Evolutionary conservation across 2,888 invertebrate species (phyloP).

Genomic region (Halictus quadricinctus): DNA sequence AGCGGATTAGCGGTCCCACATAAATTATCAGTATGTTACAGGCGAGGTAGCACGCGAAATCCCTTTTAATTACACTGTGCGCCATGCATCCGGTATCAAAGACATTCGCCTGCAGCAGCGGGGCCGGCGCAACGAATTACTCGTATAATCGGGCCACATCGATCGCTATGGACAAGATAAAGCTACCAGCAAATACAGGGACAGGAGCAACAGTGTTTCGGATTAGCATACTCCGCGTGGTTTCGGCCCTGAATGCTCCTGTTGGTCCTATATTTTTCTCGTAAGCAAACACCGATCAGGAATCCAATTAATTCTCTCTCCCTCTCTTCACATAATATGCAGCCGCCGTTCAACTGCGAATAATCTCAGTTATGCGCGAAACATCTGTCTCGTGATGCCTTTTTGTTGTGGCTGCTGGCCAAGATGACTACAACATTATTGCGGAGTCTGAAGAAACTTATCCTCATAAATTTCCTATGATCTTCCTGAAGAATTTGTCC

Average conservation of each 20-base stretch:
- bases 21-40: neutral
- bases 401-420: neutral
- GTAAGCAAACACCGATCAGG: neutral
- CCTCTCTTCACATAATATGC: neutral
- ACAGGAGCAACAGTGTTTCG: neutral
- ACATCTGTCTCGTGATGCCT: constrained; percentile 1
- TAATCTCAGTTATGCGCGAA: neutral
- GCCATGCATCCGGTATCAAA: constrained; percentile 28
- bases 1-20: neutral
- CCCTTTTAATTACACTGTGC: constrained; percentile 28
- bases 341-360: neutral
- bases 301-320: constrained; percentile 1
- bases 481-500: neutral
- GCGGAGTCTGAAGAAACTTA: neutral
- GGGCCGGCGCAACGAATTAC: constrained; percentile 24
- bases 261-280: neutral
- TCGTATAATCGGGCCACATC: constrained; percentile 38
- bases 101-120: constrained; percentile 14
- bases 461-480: neutral
- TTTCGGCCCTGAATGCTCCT: neutral
- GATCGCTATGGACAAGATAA: constrained; percentile 27
- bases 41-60: neutral
- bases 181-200: constrained; percentile 5
- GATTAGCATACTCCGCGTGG: neutral
- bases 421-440: neutral